phyloP scores from a whole-genome alignment of 2,797 vertebrate genomes.

The Rhinoraja longicauda region DNA sequence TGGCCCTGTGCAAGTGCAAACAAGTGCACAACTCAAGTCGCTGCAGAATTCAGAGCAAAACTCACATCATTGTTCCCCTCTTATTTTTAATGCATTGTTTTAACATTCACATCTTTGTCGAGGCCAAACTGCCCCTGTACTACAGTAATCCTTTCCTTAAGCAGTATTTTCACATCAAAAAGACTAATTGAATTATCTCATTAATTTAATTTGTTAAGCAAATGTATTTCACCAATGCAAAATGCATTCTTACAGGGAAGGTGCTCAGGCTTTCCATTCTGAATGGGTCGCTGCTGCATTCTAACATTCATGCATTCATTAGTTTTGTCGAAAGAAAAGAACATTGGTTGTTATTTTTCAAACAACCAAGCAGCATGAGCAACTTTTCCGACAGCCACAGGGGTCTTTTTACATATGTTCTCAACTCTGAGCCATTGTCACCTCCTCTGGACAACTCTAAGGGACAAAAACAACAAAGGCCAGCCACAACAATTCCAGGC shows the following conservation, averaged over 20 bases:
- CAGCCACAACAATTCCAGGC: constrained; percentile 94
- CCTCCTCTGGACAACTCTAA: constrained; percentile 92
- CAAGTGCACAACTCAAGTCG: constrained; percentile 44
- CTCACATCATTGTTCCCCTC: constrained; percentile 38
- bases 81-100: constrained; percentile 63
- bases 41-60: constrained; percentile 20
- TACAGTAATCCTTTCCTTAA: constrained; percentile 87
- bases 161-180: constrained; percentile 69
- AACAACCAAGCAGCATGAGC: constrained; percentile 81
- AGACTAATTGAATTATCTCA: constrained; percentile 98
- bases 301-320: constrained; percentile 96
- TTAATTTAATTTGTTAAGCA: constrained; percentile 99
- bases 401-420: constrained; percentile 98
- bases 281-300: constrained; percentile 92
- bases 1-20: constrained; percentile 41
- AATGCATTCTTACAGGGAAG: constrained; percentile 87
- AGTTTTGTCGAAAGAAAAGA: constrained; percentile 85
- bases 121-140: constrained; percentile 75
- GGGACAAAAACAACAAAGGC: constrained; percentile 84
- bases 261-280: constrained; percentile 83
- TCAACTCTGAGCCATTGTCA: constrained; percentile 97
- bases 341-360: constrained; percentile 82
- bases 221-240: constrained; percentile 92
- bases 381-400: constrained; percentile 84
- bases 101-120: constrained; percentile 78